A percentile compares a stretch with the other conserved stretches of the same genome.
Evolutionary conservation across 1,140 invertebrate genomes (phyloP).

Genomic region (Drusus annulatus): DNA sequence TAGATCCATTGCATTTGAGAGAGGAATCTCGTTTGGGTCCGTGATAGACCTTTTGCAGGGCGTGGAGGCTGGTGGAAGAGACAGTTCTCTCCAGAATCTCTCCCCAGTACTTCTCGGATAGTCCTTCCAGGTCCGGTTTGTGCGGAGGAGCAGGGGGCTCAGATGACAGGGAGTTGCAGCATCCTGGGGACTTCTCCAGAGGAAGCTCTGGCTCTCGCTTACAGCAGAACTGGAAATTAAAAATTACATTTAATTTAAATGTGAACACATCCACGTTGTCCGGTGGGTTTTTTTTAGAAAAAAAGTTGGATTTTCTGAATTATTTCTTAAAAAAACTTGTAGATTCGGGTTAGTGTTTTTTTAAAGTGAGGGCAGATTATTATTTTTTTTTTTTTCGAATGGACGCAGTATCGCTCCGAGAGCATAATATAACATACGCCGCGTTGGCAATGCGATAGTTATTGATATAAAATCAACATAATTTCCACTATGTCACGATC

Average conservation of each 20-base stretch:
- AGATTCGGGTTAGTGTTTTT: no score
- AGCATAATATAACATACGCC: no score
- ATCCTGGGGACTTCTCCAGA: slow-evolving; percentile 68
- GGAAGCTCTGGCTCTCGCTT: slow-evolving; percentile 66
- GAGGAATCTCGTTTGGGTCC: slow-evolving; percentile 63
- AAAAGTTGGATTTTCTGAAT: no score
- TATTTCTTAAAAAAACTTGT: no score
- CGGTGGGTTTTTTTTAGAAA: no score
- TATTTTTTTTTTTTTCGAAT: no score
- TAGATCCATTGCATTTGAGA: slow-evolving; percentile 66
- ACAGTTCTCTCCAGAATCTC: slow-evolving; percentile 82
- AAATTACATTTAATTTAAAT: not conserved
- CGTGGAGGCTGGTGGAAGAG: slow-evolving; percentile 78
- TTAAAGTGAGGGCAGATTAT: no score
- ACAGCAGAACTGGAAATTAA: slow-evolving; percentile 66
- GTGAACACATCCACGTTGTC: no score
- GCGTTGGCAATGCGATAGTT: no score
- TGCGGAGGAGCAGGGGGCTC: slow-evolving; percentile 64
- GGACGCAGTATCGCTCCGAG: no score
- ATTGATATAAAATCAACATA: no score
- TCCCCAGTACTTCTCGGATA: slow-evolving; percentile 85
- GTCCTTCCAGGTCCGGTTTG: slow-evolving; percentile 77
- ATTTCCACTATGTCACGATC: no score
- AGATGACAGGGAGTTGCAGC: slow-evolving; percentile 69
- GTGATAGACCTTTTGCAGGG: slow-evolving; percentile 74